Evolutionary conservation across 2,113 vertebrate genomes (phyloP), one percentile per base, ranked within the genome.

Genomic region (Plectropomus leopardus): DNA sequence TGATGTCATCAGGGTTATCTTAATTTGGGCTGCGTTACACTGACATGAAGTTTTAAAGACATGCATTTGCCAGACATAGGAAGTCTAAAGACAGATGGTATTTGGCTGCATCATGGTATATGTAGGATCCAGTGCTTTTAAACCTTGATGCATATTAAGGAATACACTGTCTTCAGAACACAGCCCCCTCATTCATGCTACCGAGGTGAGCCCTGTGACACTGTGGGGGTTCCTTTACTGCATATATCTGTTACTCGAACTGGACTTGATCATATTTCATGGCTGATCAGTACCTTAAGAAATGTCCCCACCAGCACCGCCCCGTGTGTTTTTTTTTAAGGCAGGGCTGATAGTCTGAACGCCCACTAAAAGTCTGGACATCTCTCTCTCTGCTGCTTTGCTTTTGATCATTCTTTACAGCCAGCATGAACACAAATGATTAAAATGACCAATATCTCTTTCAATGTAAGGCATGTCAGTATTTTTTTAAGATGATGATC

Each of bases 361-460:
- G 26, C 53, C 68, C 68, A 71, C 53, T 58, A 47, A 47, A 58
- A 34, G 54, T 72, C 69, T 72, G 69, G 54, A 59, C 32, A 54
- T 64, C 26, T 72, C 28, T 50, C 9, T 16, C 19, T n/a, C 68
- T 71, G 19, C 10, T 42, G 47, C 72, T 30, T 45, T 0, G 1
- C 44, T 32, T 75, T 10, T 23, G 21, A 14, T 30, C 34, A 51
- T 40, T 61, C n/a, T 61, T 61, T 36, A 58, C 1, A 2, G 2
- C 30, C 48, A 44, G 34, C 26, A 17, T 61, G 30, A 28, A 13
- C 40, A 34, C 40, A 71, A 30, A 47, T 21, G 0, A 14, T 32
- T 32, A 32, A 0, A 17, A 19, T 0, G 7, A 59, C n/a, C 4
- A 72, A 9, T 32, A 47, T 30, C 5, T 32, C 23, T 16, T 44